phyloP scores from a whole-genome alignment of 2,888 invertebrate species.

The Acrocyrtus sp. region DNA sequence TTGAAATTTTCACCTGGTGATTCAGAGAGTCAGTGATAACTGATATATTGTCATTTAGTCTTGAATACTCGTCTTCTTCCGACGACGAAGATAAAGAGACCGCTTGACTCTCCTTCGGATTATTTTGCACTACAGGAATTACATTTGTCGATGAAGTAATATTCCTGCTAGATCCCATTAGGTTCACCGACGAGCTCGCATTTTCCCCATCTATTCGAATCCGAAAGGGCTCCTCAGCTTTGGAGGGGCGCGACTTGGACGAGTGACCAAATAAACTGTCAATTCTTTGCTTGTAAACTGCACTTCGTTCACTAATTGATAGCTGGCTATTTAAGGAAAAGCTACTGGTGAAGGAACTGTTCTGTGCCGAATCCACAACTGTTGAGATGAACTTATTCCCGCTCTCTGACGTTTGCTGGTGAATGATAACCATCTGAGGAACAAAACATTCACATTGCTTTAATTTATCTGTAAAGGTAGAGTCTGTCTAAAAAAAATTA shows the following conservation, averaged over 20 bases:
- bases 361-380: conserved; percentile 58
- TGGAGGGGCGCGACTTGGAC: conserved; percentile 44
- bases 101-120: conserved; percentile 41
- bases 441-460: no score
- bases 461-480: no score
- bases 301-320: conserved; percentile 63
- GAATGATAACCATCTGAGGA: conserved; percentile 63
- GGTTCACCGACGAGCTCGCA: conserved; percentile 15
- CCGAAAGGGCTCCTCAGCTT: conserved; percentile 50
- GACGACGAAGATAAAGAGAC: conserved; percentile 20
- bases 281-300: conserved; percentile 84
- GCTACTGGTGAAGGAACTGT: conserved; percentile 52
- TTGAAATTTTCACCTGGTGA: conserved; percentile 3
- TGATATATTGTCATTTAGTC: conserved; percentile 52
- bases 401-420: conserved; percentile 62
- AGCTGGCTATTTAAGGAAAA: conserved; percentile 58
- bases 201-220: conserved; percentile 55
- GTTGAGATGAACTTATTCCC: conserved; percentile 63
- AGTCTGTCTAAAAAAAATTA: no score
- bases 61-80: conserved; percentile 48
- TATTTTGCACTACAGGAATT: conserved; percentile 8
- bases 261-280: conserved; percentile 79
- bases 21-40: conserved; percentile 61
- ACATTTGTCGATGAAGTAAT: conserved; percentile 1
- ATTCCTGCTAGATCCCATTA: conserved; percentile 20